phyloP scores from a whole-genome alignment of 2,888 invertebrate species.

The Cephus nigrinus region DNA sequence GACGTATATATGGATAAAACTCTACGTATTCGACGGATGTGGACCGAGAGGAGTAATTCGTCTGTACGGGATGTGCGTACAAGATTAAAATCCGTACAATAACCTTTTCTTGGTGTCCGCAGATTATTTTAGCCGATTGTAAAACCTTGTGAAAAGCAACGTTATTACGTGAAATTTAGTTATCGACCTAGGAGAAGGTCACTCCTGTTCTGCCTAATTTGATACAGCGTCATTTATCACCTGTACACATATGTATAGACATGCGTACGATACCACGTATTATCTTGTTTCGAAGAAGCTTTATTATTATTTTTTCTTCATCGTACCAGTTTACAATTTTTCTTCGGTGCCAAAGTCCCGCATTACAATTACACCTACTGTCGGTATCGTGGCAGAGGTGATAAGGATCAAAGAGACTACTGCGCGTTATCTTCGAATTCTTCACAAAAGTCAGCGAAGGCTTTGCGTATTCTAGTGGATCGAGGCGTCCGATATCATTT shows the following conservation, averaged over 20 bases:
- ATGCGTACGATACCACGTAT: neutral
- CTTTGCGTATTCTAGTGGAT: neutral
- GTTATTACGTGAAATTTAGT: neutral
- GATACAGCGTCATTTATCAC: neutral
- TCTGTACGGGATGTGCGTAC: neutral
- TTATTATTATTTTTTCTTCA: neutral
- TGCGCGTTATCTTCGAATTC: neutral
- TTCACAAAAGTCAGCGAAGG: neutral
- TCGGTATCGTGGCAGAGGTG: neutral
- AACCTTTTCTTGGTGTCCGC: neutral
- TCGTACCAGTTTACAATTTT: neutral
- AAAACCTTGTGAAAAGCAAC: neutral
- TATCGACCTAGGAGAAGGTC: neutral
- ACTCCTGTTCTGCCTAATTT: neutral
- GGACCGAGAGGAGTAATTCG: neutral
- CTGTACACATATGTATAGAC: neutral
- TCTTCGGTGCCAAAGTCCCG: neutral
- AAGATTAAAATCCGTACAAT: neutral
- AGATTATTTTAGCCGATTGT: neutral
- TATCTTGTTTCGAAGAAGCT: neutral
- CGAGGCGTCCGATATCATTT: too few relatives aligned
- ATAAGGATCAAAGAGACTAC: neutral
- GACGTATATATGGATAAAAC: constrained; percentile 18
- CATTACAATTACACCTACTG: neutral
- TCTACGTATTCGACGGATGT: neutral